Percentiles rank a stretch among this genome's conserved stretches.
phyloP scores from a whole-genome alignment of 1,140 invertebrate species.

The Aleiodes sp. region DNA sequence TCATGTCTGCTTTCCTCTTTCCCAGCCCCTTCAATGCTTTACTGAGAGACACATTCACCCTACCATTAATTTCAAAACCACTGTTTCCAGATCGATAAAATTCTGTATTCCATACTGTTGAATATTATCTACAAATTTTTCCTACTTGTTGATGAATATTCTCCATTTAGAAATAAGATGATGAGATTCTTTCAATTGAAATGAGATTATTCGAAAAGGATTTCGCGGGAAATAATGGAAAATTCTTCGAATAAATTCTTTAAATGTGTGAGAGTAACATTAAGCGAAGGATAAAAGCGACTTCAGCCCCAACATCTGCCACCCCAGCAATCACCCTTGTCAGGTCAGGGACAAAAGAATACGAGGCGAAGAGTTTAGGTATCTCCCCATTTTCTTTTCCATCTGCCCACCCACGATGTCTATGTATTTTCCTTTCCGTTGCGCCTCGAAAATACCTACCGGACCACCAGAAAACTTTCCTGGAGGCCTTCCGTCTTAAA shows the following conservation, averaged over 20 bases:
- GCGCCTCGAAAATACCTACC: background rate
- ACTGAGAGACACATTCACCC: background rate
- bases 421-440: background rate
- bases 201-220: too few species aligned
- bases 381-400: constrained; percentile 39
- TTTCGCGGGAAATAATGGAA: background rate
- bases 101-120: background rate
- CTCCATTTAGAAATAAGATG: too few species aligned
- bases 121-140: background rate
- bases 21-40: background rate
- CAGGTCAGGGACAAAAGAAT: constrained; percentile 19
- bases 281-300: background rate
- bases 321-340: constrained; percentile 24
- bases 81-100: background rate
- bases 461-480: constrained; percentile 10
- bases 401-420: constrained; percentile 46
- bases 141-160: background rate
- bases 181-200: too few species aligned
- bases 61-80: constrained; percentile 5
- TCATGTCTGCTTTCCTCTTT: too few species aligned
- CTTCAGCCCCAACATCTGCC: constrained; percentile 35
- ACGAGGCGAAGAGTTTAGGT: constrained; percentile 26
- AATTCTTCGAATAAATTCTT: background rate
- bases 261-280: background rate
- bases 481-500: background rate